Base-by-base conservation (phyloP, 2,888 invertebrate species). In the Cephus rjabovi region DNA sequence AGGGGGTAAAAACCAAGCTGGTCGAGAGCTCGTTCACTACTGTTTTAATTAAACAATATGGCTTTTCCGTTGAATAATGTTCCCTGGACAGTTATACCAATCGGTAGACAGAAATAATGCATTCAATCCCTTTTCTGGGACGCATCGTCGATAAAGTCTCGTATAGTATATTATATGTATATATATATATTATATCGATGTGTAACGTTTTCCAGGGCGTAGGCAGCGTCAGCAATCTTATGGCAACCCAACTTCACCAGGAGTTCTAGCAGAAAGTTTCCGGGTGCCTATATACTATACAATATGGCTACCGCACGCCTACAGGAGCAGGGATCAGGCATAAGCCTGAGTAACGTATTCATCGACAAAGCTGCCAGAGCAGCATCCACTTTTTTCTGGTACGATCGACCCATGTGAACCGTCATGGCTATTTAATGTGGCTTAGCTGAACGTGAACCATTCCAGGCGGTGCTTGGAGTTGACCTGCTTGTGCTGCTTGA, bases 391-490 rank as follows among this genome's bases (percentile, higher is more conserved):
- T 56, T 56, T 56, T 56, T 9, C 56, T 56, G 23, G 56, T 56
- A 23, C 56, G 56, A 56, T 56, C 56, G 56, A 56, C 23, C 56
- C 56, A 56, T 56, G 56, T 56, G 56, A 56, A 56, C 23, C 56
- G 56, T 56, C 56, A 56, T 56, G 56, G 56, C 56, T 56, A 56
- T 56, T 56, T 81, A 82, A 83, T 79, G 81, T 77, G 82, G 81
- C 78, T 83, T 81, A 79, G 80, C 56, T 56, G 56, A 56, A 56
- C 56, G 56, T 56, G 56, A 56, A 56, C 56, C 56, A 83, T 84
- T 81, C 78, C 79, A 80, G 76, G 78, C 77, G 76, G 73, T 73
- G 74, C 74, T 76, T 76, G 75, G 80, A 77, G 75, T 80, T 74
- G 77, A 76, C 56, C 69, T 78, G 70, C 73, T 78, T 77, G 75